These are phyloP conservation scores for Dusona sp. DNA, from an alignment of 2,888 invertebrate species.

Conservation along the genomic window DNA sequence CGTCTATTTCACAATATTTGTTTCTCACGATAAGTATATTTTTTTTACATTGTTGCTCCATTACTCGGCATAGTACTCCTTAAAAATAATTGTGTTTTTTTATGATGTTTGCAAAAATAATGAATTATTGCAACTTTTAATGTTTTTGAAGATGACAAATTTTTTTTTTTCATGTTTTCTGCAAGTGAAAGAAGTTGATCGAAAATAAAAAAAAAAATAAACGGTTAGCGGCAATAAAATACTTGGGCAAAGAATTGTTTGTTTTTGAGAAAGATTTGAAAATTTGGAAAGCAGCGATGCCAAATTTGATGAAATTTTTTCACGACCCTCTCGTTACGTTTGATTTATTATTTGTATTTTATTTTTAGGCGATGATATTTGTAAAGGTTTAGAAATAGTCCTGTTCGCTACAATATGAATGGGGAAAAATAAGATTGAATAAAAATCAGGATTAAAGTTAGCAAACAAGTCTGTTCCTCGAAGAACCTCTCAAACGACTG, in stretches of 20 bases:
- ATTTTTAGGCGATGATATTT: background rate
- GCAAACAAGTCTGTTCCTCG: background rate
- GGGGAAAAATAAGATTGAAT: constrained; percentile 16
- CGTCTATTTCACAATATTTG: background rate
- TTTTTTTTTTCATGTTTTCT: background rate
- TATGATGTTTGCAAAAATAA: background rate
- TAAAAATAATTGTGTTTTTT: background rate
- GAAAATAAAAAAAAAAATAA: background rate
- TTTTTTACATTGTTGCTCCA: background rate
- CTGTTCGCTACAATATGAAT: background rate
- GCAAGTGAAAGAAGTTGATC: background rate
- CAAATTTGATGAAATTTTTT: background rate
- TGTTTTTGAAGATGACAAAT: background rate
- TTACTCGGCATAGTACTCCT: background rate
- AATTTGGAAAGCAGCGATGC: background rate
- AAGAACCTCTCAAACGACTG: constrained; percentile 6
- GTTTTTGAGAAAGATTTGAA: background rate
- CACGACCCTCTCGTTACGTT: background rate
- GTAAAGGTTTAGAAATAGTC: background rate
- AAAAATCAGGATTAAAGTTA: constrained; percentile 25
- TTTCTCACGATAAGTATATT: background rate
- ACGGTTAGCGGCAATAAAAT: background rate
- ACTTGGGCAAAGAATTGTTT: background rate
- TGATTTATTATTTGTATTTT: background rate
- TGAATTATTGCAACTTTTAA: background rate